phyloP scores from a whole-genome alignment of 2,888 invertebrate species.

The Dioctria linearis region DNA sequence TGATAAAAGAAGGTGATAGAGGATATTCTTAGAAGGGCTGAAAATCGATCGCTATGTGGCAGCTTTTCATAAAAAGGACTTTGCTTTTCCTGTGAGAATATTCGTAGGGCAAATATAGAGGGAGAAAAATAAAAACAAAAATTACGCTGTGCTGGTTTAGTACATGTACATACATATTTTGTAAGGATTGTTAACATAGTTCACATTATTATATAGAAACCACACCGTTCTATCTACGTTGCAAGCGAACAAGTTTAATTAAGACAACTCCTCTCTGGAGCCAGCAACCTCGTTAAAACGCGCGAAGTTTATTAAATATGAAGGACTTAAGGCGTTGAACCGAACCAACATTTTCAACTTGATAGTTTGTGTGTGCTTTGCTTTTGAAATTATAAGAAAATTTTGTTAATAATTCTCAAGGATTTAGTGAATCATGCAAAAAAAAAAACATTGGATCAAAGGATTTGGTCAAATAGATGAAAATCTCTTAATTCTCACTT shows the following conservation, averaged over 20 bases:
- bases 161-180: background rate
- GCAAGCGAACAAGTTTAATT: background rate
- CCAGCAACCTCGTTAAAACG: conserved; percentile 13
- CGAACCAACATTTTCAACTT: too few species aligned
- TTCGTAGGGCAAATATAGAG: background rate
- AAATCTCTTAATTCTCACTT: too few species aligned
- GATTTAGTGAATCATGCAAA: too few species aligned
- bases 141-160: conserved; percentile 3
- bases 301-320: background rate
- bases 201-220: conserved; percentile 12
- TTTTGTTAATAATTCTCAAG: too few species aligned
- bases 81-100: conserved; percentile 14
- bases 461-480: too few species aligned
- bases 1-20: conserved; percentile 6
- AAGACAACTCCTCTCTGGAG: conserved; percentile 12
- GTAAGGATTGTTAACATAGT: conserved; percentile 14
- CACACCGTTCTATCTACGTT: background rate
- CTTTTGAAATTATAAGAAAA: too few species aligned
- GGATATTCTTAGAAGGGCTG: conserved; percentile 28
- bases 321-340: background rate
- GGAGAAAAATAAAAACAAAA: background rate
- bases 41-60: conserved; percentile 28
- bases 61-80: conserved; percentile 12
- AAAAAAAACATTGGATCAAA: too few species aligned
- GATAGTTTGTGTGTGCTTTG: too few species aligned